Evolutionary conservation across 2,113 vertebrate genomes (phyloP).

Genomic region (Dascyllus trimaculatus): DNA sequence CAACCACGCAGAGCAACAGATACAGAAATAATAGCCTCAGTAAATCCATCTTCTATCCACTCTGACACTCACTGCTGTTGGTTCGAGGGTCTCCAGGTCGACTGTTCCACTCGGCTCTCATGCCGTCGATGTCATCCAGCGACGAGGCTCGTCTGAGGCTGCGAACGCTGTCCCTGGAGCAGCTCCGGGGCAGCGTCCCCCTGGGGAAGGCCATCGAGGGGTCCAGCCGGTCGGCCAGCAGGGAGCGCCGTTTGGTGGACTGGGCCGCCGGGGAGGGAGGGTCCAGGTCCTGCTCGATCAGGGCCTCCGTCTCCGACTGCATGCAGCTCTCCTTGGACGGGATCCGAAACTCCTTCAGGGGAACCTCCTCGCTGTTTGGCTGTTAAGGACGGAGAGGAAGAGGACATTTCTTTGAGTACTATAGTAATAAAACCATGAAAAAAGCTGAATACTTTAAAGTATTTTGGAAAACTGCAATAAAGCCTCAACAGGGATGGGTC

Average conservation of each 20-base stretch:
- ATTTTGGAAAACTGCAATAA: background rate
- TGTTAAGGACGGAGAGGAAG: conserved; percentile 56
- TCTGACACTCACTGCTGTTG: conserved; percentile 82
- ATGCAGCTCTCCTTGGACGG: conserved; percentile 86
- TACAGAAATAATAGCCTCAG: too few relatives aligned
- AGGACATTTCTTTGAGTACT: conserved; percentile 9
- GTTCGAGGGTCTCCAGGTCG: conserved; percentile 82
- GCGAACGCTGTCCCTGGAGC: conserved; percentile 81
- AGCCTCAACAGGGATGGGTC: too few relatives aligned
- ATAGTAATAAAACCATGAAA: background rate
- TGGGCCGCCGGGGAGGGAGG: conserved; percentile 73
- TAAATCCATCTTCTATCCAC: background rate
- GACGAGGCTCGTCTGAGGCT: conserved; percentile 91
- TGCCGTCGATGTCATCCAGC: conserved; percentile 89
- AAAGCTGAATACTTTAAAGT: background rate
- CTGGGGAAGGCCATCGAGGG: conserved; percentile 74
- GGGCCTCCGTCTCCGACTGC: conserved; percentile 89
- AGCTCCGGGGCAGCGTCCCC: conserved; percentile 78
- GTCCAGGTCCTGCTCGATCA: conserved; percentile 88
- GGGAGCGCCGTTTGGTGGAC: conserved; percentile 69
- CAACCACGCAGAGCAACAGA: too few relatives aligned
- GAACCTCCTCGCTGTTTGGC: conserved; percentile 88
- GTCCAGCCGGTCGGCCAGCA: conserved; percentile 80
- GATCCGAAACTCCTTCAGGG: conserved; percentile 88
- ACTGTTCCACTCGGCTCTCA: conserved; percentile 86